Percentiles rank a stretch among this genome's conserved stretches.
phyloP scores from a whole-genome alignment of 2,888 invertebrate species.

The Hoplodrina blanda region DNA sequence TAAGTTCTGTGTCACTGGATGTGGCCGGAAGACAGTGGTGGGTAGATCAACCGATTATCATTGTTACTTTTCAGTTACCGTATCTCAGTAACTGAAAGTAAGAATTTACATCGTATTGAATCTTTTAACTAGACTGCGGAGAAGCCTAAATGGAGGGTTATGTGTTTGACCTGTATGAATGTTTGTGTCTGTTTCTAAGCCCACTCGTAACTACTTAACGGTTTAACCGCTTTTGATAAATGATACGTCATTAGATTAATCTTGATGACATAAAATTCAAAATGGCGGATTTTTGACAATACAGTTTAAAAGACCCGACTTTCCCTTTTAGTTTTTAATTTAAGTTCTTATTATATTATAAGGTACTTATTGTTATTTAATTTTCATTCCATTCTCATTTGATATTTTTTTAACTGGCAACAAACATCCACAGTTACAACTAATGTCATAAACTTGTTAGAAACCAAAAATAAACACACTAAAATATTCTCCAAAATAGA shows the following conservation, averaged over 20 bases:
- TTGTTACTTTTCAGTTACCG: constrained; percentile 7
- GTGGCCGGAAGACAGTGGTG: constrained; percentile 3
- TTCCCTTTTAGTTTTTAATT: too few relatives aligned
- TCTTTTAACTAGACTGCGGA: neutral
- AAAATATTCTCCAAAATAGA: neutral
- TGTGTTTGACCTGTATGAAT: neutral
- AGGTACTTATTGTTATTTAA: too few relatives aligned
- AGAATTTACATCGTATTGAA: neutral
- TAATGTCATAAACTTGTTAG: constrained; percentile 1
- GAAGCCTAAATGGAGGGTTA: too few relatives aligned
- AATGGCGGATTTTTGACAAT: too few relatives aligned
- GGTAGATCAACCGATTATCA: constrained; percentile 7
- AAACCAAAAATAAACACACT: neutral
- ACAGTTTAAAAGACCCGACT: too few relatives aligned
- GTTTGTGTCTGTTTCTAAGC: too few relatives aligned
- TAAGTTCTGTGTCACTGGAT: constrained; percentile 17
- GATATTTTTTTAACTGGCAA: neutral
- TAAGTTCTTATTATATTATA: too few relatives aligned
- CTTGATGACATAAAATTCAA: too few relatives aligned
- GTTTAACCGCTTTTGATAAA: too few relatives aligned
- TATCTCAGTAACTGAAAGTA: neutral
- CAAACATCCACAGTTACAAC: neutral
- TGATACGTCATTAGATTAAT: too few relatives aligned
- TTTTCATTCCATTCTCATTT: too few relatives aligned
- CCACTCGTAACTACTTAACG: too few relatives aligned